A percentile compares a stretch with the other conserved stretches of the same genome.
Evolutionary conservation across 1,140 invertebrate genomes (phyloP).

Genomic region (Tetragnatha versicolor): DNA sequence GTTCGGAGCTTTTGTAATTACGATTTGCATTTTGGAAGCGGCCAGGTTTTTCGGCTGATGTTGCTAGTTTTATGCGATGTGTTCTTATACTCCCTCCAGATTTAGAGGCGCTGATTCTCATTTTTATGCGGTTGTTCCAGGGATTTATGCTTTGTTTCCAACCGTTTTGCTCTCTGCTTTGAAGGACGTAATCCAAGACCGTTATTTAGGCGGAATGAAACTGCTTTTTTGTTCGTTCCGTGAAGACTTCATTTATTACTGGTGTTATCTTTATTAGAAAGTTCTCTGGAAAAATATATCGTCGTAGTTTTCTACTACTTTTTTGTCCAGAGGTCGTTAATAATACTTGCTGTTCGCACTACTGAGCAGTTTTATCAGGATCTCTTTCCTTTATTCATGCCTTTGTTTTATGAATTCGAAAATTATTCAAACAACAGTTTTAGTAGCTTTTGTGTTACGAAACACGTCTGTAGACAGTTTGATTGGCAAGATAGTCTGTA

Average conservation of each 20-base stretch:
- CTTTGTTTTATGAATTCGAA: too few species aligned
- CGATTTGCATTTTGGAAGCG: conserved; percentile 1
- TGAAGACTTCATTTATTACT: not conserved
- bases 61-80: not conserved
- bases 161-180: conserved; percentile 1
- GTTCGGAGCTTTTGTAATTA: conserved; percentile 1
- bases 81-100: not conserved
- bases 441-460: too few species aligned
- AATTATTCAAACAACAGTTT: too few species aligned
- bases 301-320: too few species aligned
- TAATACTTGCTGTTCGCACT: too few species aligned
- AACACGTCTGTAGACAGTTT: too few species aligned
- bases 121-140: conserved; percentile 18
- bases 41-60: conserved; percentile 10
- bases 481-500: too few species aligned
- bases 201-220: conserved; percentile 23
- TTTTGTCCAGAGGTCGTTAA: too few species aligned
- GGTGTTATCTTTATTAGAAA: too few species aligned
- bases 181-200: conserved; percentile 24
- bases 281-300: too few species aligned
- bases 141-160: not conserved
- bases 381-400: too few species aligned
- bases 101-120: not conserved
- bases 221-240: not conserved
- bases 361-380: too few species aligned